A percentile compares a stretch with the other conserved stretches of the same genome.
These are phyloP conservation scores for Lasius fuliginosus DNA, from an alignment of 2,888 invertebrate species.

Conservation along the genomic window DNA sequence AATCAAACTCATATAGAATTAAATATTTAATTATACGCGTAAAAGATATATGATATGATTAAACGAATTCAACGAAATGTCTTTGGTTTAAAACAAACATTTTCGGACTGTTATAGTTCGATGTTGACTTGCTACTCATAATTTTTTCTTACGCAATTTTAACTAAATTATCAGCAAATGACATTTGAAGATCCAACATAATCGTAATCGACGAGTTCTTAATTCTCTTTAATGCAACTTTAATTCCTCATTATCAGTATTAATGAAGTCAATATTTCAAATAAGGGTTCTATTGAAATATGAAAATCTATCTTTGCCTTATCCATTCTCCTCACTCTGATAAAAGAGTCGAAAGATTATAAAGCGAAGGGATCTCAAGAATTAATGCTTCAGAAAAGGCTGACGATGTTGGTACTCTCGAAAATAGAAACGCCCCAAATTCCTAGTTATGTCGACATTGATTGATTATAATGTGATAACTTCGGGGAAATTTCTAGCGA, in stretches of 20 bases:
- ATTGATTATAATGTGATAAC: conserved; percentile 20
- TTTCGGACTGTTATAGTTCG: background rate
- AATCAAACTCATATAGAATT: conserved; percentile 35
- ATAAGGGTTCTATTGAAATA: conserved; percentile 12
- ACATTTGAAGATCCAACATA: background rate
- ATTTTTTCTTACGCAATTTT: background rate
- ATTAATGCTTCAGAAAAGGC: background rate
- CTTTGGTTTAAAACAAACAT: background rate
- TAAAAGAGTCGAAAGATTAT: conserved; percentile 18
- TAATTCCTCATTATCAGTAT: conserved; percentile 34
- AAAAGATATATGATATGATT: background rate
- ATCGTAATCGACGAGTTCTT: background rate
- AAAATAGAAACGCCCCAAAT: conserved; percentile 17
- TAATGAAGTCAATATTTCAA: background rate
- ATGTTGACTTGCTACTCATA: background rate
- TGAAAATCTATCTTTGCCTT: conserved; percentile 32
- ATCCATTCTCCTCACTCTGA: background rate
- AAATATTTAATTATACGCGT: conserved; percentile 33
- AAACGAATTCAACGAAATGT: conserved; percentile 14
- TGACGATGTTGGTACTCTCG: background rate
- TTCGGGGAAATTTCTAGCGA: conserved; percentile 13
- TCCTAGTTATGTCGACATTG: conserved; percentile 19
- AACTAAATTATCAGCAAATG: background rate
- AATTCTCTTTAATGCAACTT: conserved; percentile 2
- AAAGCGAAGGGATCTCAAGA: background rate